Conservation (phyloP, 2,888 invertebrate genomes). For the Microctonus aethiopoides region DNA sequence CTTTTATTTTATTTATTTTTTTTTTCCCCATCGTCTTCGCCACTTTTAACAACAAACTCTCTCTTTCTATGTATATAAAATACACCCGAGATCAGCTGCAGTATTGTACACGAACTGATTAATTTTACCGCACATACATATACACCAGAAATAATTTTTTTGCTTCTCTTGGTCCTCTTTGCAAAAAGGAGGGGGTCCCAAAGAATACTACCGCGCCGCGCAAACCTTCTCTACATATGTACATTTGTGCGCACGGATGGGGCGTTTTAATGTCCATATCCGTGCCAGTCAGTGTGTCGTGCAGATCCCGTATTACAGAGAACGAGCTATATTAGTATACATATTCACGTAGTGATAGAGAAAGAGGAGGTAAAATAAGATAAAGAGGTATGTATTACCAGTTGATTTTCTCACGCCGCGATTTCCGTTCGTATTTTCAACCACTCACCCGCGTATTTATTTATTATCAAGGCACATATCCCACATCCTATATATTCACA, state of each 20-base stretch:
- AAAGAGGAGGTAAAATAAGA: not conserved
- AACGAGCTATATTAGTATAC: not conserved
- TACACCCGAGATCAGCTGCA: no score
- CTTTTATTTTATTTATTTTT: not conserved
- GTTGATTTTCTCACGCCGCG: conserved; percentile 62
- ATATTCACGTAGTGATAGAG: not conserved
- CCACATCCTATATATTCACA: not conserved
- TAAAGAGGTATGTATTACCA: conserved; percentile 21
- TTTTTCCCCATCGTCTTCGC: not conserved
- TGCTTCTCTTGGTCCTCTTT: not conserved
- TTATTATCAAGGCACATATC: conserved; percentile 7
- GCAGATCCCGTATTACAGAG: conserved; percentile 35
- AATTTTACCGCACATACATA: no score
- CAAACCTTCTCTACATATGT: conserved; percentile 29
- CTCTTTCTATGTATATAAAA: not conserved
- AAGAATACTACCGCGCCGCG: conserved; percentile 50
- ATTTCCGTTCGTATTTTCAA: conserved; percentile 46
- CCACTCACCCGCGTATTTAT: conserved; percentile 25
- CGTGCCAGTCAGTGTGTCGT: conserved; percentile 61
- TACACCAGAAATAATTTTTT: not conserved
- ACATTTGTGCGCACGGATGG: conserved; percentile 53
- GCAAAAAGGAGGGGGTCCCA: conserved; percentile 14
- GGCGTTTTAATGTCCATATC: conserved; percentile 64
- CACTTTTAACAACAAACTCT: not conserved
- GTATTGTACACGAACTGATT: not conserved